phyloP scores from a whole-genome alignment of 1,140 invertebrate genomes.

The Bombus pascuorum region DNA sequence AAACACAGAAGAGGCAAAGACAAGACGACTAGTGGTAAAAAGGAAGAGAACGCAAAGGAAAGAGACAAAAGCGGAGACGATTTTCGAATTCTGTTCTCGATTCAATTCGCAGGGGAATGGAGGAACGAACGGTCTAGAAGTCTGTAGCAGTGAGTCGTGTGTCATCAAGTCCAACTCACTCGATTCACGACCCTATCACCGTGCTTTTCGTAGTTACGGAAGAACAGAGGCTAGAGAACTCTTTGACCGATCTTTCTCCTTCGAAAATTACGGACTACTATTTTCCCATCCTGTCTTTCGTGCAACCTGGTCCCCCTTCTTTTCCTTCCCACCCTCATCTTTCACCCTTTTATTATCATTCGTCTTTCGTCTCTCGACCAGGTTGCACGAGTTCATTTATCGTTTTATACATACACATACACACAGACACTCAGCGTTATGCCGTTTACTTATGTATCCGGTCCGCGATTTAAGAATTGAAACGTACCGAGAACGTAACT shows the following conservation, averaged over 20 bases:
- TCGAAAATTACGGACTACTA: constrained; percentile 53
- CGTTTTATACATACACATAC: background rate
- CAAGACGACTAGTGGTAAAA: background rate
- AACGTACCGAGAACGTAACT: constrained; percentile 33
- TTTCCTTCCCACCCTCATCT: background rate
- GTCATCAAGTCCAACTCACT: constrained; percentile 49
- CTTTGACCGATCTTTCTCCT: constrained; percentile 46
- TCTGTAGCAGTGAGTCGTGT: constrained; percentile 40
- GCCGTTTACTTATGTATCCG: constrained; percentile 36
- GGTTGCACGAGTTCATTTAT: constrained; percentile 13
- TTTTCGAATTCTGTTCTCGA: constrained; percentile 51
- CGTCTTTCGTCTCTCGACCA: background rate
- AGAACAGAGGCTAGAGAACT: constrained; percentile 47
- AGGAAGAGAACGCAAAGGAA: background rate
- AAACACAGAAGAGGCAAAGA: background rate
- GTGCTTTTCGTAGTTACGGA: constrained; percentile 34
- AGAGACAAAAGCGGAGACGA: constrained; percentile 17
- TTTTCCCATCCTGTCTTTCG: constrained; percentile 22
- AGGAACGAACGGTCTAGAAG: background rate
- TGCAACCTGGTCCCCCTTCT: background rate
- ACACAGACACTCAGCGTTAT: background rate
- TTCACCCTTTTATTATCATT: constrained; percentile 44
- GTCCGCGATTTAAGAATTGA: constrained; percentile 50
- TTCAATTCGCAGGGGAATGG: constrained; percentile 27
- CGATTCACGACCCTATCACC: constrained; percentile 45